phyloP scores from a whole-genome alignment of 2,888 invertebrate genomes.

The Tenthredo notha region DNA sequence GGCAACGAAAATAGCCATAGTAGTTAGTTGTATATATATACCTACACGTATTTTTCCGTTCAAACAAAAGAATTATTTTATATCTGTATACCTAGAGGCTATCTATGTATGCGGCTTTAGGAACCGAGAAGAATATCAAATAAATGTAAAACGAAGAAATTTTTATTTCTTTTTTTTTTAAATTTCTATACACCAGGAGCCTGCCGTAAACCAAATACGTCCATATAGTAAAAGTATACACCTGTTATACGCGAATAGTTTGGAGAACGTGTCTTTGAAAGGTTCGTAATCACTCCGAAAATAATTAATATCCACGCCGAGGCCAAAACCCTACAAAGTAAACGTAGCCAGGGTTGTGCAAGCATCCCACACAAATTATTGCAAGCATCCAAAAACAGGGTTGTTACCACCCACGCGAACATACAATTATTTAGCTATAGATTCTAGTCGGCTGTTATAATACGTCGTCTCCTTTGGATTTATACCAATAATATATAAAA shows the following conservation, averaged over 20 bases:
- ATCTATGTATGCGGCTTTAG: background rate
- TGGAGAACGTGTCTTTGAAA: conserved; percentile 32
- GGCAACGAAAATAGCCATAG: background rate
- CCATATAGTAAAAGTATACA: background rate
- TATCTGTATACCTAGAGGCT: background rate
- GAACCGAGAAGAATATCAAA: conserved; percentile 17
- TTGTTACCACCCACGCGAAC: background rate
- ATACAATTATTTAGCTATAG: background rate
- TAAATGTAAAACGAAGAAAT: conserved; percentile 1
- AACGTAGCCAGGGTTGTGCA: background rate
- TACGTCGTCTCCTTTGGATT: background rate
- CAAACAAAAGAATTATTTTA: conserved; percentile 33
- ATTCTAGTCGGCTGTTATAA: background rate
- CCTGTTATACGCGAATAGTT: background rate
- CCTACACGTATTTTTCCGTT: background rate
- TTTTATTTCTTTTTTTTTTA: background rate
- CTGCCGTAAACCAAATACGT: background rate
- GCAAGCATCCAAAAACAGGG: background rate
- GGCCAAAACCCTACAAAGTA: background rate
- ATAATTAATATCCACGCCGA: conserved; percentile 8
- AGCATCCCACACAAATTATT: background rate
- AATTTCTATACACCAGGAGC: background rate
- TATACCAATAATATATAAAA: background rate
- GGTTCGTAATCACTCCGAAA: conserved; percentile 31
- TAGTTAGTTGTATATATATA: background rate